These are phyloP conservation scores for Liparis tanakae DNA, from an alignment of 2,797 vertebrate genomes.

Conservation along the genomic window DNA sequence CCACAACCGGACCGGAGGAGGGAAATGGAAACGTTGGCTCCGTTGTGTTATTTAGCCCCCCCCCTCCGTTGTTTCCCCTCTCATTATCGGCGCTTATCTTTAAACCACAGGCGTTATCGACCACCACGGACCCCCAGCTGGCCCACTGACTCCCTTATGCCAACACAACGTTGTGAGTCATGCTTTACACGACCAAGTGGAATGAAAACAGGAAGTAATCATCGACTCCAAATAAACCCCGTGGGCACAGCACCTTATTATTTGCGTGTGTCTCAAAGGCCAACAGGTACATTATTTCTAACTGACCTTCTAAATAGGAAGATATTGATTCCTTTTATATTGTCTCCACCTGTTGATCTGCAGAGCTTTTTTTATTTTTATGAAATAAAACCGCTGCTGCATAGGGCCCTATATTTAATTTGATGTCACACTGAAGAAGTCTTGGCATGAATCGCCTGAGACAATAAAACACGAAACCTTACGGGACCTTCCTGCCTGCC, in stretches of 20 bases:
- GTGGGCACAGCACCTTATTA: constrained; percentile 2
- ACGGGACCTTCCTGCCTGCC: background rate
- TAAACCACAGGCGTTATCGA: constrained; percentile 18
- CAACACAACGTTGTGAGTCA: constrained; percentile 46
- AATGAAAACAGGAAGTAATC: constrained; percentile 49
- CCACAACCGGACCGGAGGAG: background rate
- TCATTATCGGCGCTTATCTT: constrained; percentile 7
- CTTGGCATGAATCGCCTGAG: background rate
- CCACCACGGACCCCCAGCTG: constrained; percentile 23
- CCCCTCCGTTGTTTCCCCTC: constrained; percentile 5
- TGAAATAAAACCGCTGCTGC: background rate
- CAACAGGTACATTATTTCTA: background rate
- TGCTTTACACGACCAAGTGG: constrained; percentile 35
- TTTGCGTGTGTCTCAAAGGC: background rate
- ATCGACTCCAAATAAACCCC: constrained; percentile 26
- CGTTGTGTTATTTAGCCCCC: constrained; percentile 24
- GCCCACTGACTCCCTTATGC: constrained; percentile 16
- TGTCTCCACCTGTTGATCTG: constrained; percentile 8
- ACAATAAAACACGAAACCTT: background rate
- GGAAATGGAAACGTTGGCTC: constrained; percentile 42
- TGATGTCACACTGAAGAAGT: constrained; percentile 18
- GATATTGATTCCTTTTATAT: background rate
- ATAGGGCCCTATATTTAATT: constrained; percentile 32
- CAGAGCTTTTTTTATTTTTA: background rate
- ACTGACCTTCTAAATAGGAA: background rate